Conservation (phyloP, 1,140 invertebrate genomes). For the Galleria mellonella region DNA sequence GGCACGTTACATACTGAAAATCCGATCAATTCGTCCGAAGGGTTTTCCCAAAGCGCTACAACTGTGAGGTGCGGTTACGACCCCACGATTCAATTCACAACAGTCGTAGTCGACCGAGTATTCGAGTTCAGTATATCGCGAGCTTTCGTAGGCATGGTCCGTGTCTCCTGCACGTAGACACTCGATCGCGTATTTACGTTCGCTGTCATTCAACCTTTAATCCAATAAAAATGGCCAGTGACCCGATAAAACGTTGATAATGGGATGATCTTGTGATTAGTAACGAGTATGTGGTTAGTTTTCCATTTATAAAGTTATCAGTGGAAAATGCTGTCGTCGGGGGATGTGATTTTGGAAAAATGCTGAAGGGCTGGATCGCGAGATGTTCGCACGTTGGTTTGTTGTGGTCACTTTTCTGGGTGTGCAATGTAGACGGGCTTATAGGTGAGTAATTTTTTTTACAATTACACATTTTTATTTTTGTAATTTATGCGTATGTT, state of each 20-base stretch:
- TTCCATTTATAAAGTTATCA: constrained; percentile 23
- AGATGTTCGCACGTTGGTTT: constrained; percentile 50
- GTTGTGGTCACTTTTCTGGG: constrained; percentile 30
- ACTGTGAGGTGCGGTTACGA: constrained; percentile 37
- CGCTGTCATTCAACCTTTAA: constrained; percentile 45
- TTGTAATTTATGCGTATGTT: background rate
- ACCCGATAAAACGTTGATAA: constrained; percentile 30
- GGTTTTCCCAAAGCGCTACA: constrained; percentile 32
- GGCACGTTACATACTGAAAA: constrained; percentile 15
- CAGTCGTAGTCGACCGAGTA: background rate
- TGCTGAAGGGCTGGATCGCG: constrained; percentile 49
- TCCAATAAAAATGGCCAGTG: constrained; percentile 51
- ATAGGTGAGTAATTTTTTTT: constrained; percentile 41
- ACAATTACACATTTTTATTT: background rate
- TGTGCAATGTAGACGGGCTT: constrained; percentile 37
- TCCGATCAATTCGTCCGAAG: constrained; percentile 43
- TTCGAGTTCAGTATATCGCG: constrained; percentile 37
- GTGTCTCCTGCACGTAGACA: constrained; percentile 16
- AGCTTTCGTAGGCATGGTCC: constrained; percentile 21
- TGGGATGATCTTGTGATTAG: constrained; percentile 34
- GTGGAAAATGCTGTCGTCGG: constrained; percentile 52
- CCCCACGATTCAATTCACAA: background rate
- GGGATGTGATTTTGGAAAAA: constrained; percentile 64
- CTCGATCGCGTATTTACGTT: constrained; percentile 38
- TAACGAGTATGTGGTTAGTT: constrained; percentile 37